Evolutionary conservation across 2,113 vertebrate genomes (phyloP).

Genomic region (Cryptotis parvus): DNA sequence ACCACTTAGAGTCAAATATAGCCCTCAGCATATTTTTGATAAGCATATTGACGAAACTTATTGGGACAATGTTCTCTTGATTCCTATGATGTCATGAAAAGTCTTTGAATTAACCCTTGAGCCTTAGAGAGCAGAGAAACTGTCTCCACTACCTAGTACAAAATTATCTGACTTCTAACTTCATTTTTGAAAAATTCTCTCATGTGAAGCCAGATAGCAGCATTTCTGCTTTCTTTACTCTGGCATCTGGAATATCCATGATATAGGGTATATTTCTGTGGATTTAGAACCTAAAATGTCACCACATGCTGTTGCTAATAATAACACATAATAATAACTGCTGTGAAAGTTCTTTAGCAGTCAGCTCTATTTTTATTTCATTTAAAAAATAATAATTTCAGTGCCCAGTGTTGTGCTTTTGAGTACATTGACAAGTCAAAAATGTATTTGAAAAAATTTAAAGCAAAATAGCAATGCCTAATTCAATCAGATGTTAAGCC

Average conservation of each 20-base stretch:
- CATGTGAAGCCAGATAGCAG: conserved; percentile 36
- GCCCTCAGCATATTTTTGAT: not conserved
- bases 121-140: not conserved
- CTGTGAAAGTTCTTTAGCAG: conserved; percentile 75
- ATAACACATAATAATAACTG: conserved; percentile 80
- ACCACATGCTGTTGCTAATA: conserved; percentile 79
- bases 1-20: not conserved
- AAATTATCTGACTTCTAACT: conserved; percentile 50
- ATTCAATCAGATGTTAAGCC: conserved; percentile 23
- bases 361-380: conserved; percentile 78
- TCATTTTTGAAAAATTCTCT: not conserved
- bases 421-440: conserved; percentile 74
- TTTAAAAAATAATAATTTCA: conserved; percentile 79
- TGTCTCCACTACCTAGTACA: not conserved
- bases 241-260: conserved; percentile 66
- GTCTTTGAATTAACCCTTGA: not conserved
- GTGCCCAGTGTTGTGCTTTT: conserved; percentile 55
- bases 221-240: conserved; percentile 27
- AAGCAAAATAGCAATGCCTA: not conserved
- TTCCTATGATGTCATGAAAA: not conserved
- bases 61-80: not conserved
- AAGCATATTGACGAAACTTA: not conserved
- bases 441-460: conserved; percentile 50
- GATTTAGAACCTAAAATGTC: conserved; percentile 75
- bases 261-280: conserved; percentile 71